Base-by-base conservation (phyloP, 2,888 invertebrate species). In the Agriopis marginaria region DNA sequence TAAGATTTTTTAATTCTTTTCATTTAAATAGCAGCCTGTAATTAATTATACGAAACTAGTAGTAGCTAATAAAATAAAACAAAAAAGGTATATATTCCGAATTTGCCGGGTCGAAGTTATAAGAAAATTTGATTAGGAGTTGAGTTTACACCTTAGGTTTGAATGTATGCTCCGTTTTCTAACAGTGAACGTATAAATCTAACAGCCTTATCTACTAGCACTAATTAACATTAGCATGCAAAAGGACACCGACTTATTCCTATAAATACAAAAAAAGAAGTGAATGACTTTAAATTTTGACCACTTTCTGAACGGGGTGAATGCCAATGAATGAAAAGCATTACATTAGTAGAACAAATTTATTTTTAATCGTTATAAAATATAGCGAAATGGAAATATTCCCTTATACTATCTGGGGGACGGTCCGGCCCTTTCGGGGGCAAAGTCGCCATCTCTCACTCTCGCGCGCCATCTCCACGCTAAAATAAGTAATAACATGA, bases 271-370 rank as follows among this genome's bases (percentile, higher is more conserved):
- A 82, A 87, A 92, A 91, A 91, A 93, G 93, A 94, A 94, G 93
- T 94, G 93, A 94, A 94, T 93, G 93, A 93, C 93, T 77, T 78
- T 70, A 82, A 81, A 86, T 88, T 89, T 87, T 79, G 80, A 83
- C 77, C 74, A 76, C 70, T 76, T 71, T 75, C 79, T 77, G 82
- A 83, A 78, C 81, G 81, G 83, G 82, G 83, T 82, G 84, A 80
- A 75, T 83, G 88, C 87, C 90, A 88, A 92, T 92, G 89, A 93
- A 92, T 93, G 93, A 93, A 93, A 93, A 92, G 92, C 93, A 88
- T 85, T 82, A 88, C 82, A 82, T 84, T 82, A 85, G 77, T 89
- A 79, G 80, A 89, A 92, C 79, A 84, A 84, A 86, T 91, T 92
- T 92, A 90, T 92, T 90, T 54, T 67, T 82, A 66, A 79, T 84